A percentile compares a stretch with the other conserved stretches of the same genome.
Conservation (phyloP, 1,140 invertebrate species). For the Caenorhabditis latens region DNA sequence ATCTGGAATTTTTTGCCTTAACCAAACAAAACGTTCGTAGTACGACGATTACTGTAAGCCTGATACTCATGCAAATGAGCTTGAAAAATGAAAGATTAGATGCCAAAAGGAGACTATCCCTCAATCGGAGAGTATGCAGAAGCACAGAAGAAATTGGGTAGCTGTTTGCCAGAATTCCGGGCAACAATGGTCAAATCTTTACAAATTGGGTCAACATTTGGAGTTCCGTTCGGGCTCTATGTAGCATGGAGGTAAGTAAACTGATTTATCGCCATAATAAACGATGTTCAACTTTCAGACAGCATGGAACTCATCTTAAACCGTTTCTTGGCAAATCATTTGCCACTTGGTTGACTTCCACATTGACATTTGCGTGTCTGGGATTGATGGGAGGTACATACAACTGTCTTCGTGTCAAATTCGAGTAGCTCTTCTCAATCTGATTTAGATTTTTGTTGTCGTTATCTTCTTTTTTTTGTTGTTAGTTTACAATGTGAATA, state of each 20-base stretch:
- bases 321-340: slow-evolving; percentile 57
- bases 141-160: slow-evolving; percentile 62
- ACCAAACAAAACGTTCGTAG: too few relatives aligned
- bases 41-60: too few relatives aligned
- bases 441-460: not conserved
- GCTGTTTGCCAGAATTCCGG: slow-evolving; percentile 56
- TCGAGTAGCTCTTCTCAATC: not conserved
- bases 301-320: slow-evolving; percentile 39
- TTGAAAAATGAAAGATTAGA: not conserved
- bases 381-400: slow-evolving; percentile 61
- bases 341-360: slow-evolving; percentile 51
- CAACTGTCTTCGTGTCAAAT: slow-evolving; percentile 61
- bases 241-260: slow-evolving; percentile 49
- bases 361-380: slow-evolving; percentile 56
- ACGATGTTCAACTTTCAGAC: slow-evolving; percentile 1
- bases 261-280: not conserved
- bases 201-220: slow-evolving; percentile 50
- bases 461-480: not conserved
- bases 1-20: too few relatives aligned
- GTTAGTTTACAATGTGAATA: not conserved
- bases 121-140: slow-evolving; percentile 57
- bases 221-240: slow-evolving; percentile 63
- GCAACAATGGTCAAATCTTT: slow-evolving; percentile 51
- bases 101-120: slow-evolving; percentile 58
- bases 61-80: not conserved